phyloP scores from a whole-genome alignment of 2,888 invertebrate genomes.

The Sesamia inferens region DNA sequence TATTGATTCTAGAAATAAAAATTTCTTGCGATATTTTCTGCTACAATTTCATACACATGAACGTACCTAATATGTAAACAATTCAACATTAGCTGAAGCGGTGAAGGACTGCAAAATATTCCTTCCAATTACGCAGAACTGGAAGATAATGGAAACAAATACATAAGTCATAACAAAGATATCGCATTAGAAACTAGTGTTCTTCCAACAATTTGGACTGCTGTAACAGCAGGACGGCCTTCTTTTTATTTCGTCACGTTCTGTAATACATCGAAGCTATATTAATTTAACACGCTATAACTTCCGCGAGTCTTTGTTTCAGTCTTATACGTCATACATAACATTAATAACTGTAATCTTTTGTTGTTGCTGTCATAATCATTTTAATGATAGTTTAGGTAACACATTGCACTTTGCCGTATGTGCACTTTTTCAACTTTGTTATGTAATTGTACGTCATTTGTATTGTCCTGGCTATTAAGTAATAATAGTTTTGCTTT shows the following conservation, averaged over 20 bases:
- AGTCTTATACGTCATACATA: conserved; percentile 39
- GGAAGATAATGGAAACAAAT: conserved; percentile 32
- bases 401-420: conserved; percentile 29
- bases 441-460: conserved; percentile 47
- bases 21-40: neutral
- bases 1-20: neutral
- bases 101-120: conserved; percentile 32
- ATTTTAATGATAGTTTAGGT: conserved; percentile 27
- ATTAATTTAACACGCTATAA: conserved; percentile 50
- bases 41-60: neutral
- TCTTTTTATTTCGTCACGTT: conserved; percentile 51
- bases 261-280: conserved; percentile 14
- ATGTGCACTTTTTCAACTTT: conserved; percentile 37
- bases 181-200: conserved; percentile 31
- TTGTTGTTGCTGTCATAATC: conserved; percentile 31
- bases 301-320: conserved; percentile 61
- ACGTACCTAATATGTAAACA: neutral
- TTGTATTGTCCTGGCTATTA: conserved; percentile 35
- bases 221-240: conserved; percentile 29
- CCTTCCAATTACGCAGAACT: conserved; percentile 22
- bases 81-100: neutral
- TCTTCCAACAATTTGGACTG: conserved; percentile 11
- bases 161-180: conserved; percentile 36
- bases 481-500: conserved; percentile 42
- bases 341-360: conserved; percentile 20